These are phyloP conservation scores for Phrynocephalus guinanensis DNA, from an alignment of 2,797 vertebrate species.

Conservation along the genomic window DNA sequence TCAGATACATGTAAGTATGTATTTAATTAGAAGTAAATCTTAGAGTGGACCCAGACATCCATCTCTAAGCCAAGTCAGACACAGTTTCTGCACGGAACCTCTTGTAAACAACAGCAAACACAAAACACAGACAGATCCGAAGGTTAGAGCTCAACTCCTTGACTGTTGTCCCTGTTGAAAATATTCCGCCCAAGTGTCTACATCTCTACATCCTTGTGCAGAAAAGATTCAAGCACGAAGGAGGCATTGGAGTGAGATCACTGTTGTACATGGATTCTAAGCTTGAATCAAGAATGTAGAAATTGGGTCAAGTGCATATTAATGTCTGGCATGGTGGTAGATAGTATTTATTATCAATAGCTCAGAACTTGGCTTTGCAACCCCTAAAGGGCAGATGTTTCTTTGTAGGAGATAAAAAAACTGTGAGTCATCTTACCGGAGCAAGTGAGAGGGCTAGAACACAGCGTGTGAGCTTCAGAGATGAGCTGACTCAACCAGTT, in stretches of 20 bases:
- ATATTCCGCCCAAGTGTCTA: constrained; percentile 12
- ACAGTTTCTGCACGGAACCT: constrained; percentile 40
- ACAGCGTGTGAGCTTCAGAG: constrained; percentile 17
- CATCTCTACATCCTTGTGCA: background rate
- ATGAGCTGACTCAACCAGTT: constrained; percentile 56
- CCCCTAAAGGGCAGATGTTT: constrained; percentile 39
- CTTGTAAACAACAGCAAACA: constrained; percentile 25
- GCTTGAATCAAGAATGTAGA: constrained; percentile 38
- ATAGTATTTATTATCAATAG: constrained; percentile 55
- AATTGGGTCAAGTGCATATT: constrained; percentile 33
- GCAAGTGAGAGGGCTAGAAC: constrained; percentile 44
- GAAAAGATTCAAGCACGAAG: constrained; percentile 26
- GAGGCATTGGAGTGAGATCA: constrained; percentile 28
- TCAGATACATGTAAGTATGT: constrained; percentile 44
- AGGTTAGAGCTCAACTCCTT: no score
- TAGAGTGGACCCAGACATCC: constrained; percentile 27
- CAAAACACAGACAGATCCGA: background rate
- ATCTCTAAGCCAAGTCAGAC: constrained; percentile 42
- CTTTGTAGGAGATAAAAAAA: constrained; percentile 54
- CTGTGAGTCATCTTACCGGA: constrained; percentile 40
- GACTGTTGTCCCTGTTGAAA: constrained; percentile 39
- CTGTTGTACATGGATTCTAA: constrained; percentile 8
- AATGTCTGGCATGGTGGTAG: constrained; percentile 45
- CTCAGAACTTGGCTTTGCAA: constrained; percentile 31
- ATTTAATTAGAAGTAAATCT: constrained; percentile 59